These are phyloP conservation scores for Ctenochaetus hawaiiensis DNA, from an alignment of 2,797 vertebrate species.

Conservation along the genomic window DNA sequence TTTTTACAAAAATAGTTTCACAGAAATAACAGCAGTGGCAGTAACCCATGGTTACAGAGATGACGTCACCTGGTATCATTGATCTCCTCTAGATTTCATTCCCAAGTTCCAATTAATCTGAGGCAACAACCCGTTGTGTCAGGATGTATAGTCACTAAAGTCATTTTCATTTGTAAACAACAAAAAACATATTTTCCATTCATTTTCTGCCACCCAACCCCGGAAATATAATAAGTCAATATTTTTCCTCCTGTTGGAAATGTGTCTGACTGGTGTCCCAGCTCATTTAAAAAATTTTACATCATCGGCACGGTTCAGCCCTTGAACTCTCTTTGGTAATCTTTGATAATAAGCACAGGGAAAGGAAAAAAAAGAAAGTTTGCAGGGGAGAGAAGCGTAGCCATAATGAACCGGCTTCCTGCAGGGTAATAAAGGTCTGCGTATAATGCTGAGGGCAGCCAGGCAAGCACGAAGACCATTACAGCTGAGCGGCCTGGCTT, in stretches of 20 bases:
- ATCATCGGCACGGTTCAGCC: constrained; percentile 58
- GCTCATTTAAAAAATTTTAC: constrained; percentile 72
- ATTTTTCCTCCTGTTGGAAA: constrained; percentile 43
- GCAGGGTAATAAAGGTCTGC: constrained; percentile 79
- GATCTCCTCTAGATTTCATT: constrained; percentile 63
- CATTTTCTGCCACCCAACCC: constrained; percentile 31
- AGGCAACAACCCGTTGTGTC: constrained; percentile 33
- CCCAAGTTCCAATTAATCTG: constrained; percentile 60
- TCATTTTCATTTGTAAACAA: constrained; percentile 55
- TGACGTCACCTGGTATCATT: constrained; percentile 64
- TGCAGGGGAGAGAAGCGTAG: constrained; percentile 59
- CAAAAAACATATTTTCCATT: constrained; percentile 38
- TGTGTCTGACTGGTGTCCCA: constrained; percentile 56
- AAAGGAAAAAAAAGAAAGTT: constrained; percentile 71
- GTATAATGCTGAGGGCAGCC: constrained; percentile 80
- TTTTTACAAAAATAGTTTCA: constrained; percentile 81
- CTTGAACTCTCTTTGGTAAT: constrained; percentile 74
- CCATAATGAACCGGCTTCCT: constrained; percentile 79
- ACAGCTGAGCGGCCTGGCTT: constrained; percentile 70
- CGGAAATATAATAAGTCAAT: constrained; percentile 25
- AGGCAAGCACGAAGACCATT: constrained; percentile 81
- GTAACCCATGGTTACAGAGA: constrained; percentile 79
- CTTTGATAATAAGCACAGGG: constrained; percentile 68
- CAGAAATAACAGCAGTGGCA: constrained; percentile 73
- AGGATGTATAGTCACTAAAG: constrained; percentile 33